These are phyloP conservation scores for Miichthys miiuy DNA, from an alignment of 2,797 vertebrate genomes.

Conservation along the genomic window DNA sequence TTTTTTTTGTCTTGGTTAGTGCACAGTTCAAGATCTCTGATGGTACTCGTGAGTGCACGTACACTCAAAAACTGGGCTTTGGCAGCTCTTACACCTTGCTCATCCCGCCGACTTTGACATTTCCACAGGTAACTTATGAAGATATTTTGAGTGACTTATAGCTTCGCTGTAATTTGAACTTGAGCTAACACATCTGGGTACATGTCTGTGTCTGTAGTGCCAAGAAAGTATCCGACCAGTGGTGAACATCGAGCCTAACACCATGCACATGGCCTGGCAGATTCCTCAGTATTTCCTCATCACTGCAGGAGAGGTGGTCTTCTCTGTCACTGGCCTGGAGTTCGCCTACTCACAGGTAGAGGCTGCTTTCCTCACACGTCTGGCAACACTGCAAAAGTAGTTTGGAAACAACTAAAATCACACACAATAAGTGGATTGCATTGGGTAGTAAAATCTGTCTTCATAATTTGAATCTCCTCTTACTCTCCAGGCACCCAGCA, in stretches of 20 bases:
- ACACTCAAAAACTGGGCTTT: slow-evolving; percentile 77
- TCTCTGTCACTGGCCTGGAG: slow-evolving; percentile 95
- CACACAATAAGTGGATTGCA: neutral
- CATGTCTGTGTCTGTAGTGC: slow-evolving; percentile 69
- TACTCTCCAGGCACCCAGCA: slow-evolving; percentile 90
- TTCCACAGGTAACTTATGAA: slow-evolving; percentile 60
- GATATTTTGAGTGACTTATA: neutral
- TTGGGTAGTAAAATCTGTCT: neutral
- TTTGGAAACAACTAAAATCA: neutral
- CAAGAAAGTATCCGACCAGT: slow-evolving; percentile 3
- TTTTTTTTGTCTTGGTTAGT: slow-evolving; percentile 61
- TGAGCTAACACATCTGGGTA: neutral
- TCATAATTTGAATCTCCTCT: neutral
- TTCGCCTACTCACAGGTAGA: slow-evolving; percentile 97
- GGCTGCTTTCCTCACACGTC: neutral
- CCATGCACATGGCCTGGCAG: slow-evolving; percentile 93
- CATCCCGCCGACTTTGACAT: slow-evolving; percentile 68
- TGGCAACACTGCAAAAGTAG: neutral
- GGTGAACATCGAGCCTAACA: slow-evolving; percentile 88
- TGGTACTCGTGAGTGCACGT: slow-evolving; percentile 22
- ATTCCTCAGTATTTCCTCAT: slow-evolving; percentile 97
- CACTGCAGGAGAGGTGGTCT: slow-evolving; percentile 93
- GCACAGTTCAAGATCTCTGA: slow-evolving; percentile 7
- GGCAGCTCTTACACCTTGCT: slow-evolving; percentile 90
- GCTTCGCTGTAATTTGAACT: neutral